Conservation (phyloP, 92 coral and sea anemone species). For the Plumapathes pennacea region DNA sequence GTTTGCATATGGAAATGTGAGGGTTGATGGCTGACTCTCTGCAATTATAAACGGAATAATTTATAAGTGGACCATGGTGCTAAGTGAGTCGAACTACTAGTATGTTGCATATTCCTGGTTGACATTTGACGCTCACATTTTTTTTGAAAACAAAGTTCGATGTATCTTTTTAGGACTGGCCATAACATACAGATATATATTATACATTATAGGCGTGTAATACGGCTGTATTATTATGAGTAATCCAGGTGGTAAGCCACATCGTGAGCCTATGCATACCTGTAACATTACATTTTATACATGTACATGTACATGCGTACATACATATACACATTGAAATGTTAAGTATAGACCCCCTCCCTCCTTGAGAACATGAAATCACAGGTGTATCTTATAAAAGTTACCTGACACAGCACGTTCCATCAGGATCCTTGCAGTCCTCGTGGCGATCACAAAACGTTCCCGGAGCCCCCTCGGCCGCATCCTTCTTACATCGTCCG, state of each 20-base stretch:
- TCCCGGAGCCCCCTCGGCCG: constrained; percentile 82
- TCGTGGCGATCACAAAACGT: constrained; percentile 99
- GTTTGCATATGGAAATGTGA: constrained; percentile 94
- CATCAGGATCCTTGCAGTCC: constrained; percentile 87
- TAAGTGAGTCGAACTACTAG: no score
- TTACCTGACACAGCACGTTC: constrained; percentile 97
- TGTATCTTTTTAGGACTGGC: no score
- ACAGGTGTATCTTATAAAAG: no score
- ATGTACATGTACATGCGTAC: neutral
- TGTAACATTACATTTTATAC: no score
- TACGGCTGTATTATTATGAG: no score
- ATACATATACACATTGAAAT: neutral
- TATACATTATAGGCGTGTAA: no score
- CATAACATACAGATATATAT: neutral
- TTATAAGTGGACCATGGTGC: no score
- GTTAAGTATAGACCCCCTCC: neutral
- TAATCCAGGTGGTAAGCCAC: no score
- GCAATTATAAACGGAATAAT: neutral
- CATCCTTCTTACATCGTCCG: constrained; percentile 98
- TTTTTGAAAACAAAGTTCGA: no score
- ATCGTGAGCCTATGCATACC: no score
- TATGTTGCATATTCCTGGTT: no score
- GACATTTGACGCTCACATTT: no score
- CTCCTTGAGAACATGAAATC: neutral
- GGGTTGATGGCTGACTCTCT: constrained; percentile 99